Conservation (phyloP, 2,113 vertebrate species). For the Urocolius indicus region DNA sequence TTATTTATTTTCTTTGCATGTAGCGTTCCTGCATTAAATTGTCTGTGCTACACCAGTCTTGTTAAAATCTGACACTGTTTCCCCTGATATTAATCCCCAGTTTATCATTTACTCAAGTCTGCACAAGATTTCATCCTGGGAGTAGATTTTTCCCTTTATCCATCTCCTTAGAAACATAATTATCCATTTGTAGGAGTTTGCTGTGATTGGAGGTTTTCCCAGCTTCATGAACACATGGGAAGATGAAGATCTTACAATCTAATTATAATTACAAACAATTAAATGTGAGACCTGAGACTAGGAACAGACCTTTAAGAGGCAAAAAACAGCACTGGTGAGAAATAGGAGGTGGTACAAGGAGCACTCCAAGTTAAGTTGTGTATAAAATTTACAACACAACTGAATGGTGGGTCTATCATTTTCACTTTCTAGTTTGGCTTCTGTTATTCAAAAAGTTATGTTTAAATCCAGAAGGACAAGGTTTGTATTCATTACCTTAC, state of each 20-base stretch:
- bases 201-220: conserved; percentile 3
- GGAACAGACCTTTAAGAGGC: neutral
- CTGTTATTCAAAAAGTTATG: conserved; percentile 26
- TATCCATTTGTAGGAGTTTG: conserved; percentile 24
- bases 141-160: neutral
- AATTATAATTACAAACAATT: conserved; percentile 49
- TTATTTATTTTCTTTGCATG: neutral
- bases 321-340: neutral
- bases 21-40: neutral
- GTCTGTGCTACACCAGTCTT: neutral
- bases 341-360: neutral
- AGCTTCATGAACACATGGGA: conserved; percentile 4
- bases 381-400: conserved; percentile 1
- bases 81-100: conserved; percentile 19
- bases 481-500: conserved; percentile 32
- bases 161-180: conserved; percentile 17
- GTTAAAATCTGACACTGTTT: conserved; percentile 38
- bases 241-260: conserved; percentile 8
- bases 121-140: neutral
- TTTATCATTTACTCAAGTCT: conserved; percentile 47
- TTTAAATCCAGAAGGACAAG: conserved; percentile 18
- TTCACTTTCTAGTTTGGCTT: conserved; percentile 20
- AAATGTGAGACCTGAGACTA: neutral
- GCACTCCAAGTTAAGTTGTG: neutral
- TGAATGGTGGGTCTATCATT: conserved; percentile 41